Conservation (phyloP, 2,113 vertebrate genomes). For the Oryzias woworae region DNA sequence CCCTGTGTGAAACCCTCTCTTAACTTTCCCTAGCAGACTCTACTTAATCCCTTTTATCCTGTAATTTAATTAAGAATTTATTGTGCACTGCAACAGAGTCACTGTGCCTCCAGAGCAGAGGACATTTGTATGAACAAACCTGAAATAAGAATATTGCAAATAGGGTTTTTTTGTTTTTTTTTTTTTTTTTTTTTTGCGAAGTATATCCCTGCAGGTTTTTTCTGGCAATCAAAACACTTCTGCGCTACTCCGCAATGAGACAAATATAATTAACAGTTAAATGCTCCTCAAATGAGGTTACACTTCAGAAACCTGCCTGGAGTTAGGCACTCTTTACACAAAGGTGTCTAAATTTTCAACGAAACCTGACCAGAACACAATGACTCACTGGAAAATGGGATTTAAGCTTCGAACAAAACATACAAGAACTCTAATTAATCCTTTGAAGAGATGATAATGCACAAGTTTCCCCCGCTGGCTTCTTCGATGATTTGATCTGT, state of each 20-base stretch:
- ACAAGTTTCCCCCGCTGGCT: background rate
- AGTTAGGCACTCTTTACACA: background rate
- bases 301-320: background rate
- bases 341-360: constrained; percentile 3
- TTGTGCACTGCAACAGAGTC: no score
- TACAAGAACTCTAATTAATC: background rate
- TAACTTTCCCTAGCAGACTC: background rate
- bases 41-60: background rate
- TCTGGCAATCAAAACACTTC: no score
- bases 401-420: constrained; percentile 1
- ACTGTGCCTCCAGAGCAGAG: background rate
- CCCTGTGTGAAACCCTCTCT: background rate
- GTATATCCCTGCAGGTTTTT: background rate
- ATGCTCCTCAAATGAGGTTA: background rate
- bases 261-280: background rate
- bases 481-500: constrained; percentile 2
- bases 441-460: constrained; percentile 7
- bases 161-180: no score
- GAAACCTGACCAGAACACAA: constrained; percentile 14
- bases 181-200: no score
- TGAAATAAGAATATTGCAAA: background rate
- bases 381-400: background rate
- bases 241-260: background rate
- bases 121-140: background rate
- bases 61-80: background rate